These are phyloP conservation scores for Gymnocephalus cernua DNA, from an alignment of 2,113 vertebrate species.

Conservation along the genomic window DNA sequence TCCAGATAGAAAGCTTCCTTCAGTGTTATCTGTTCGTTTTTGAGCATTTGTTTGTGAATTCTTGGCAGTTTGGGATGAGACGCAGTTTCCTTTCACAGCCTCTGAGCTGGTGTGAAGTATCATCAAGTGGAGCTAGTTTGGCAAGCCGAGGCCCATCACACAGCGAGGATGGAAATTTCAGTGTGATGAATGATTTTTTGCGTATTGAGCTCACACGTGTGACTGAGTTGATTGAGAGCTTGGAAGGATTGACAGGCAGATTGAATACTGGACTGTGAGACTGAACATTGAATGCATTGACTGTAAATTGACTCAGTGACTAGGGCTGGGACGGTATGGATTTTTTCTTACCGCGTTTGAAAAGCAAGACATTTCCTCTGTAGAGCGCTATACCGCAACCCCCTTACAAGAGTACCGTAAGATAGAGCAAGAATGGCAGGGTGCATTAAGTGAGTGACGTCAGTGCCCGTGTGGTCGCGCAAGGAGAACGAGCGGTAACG, in stretches of 20 bases:
- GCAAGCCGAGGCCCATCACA: slow-evolving; percentile 32
- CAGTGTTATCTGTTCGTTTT: slow-evolving; percentile 24
- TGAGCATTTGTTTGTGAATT: slow-evolving; percentile 51
- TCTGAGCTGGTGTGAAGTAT: slow-evolving; percentile 64
- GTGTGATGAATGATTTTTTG: slow-evolving; percentile 61
- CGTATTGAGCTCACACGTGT: slow-evolving; percentile 51
- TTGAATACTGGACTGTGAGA: slow-evolving; percentile 54
- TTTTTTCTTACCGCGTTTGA: too few species aligned
- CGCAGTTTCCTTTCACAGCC: slow-evolving; percentile 56
- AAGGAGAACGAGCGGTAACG: too few species aligned
- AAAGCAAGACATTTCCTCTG: too few species aligned
- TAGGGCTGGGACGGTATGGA: too few species aligned
- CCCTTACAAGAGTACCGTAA: too few species aligned
- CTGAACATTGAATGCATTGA: slow-evolving; percentile 50
- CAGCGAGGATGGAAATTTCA: slow-evolving; percentile 37
- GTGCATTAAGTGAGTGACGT: too few species aligned
- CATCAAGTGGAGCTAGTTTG: slow-evolving; percentile 53
- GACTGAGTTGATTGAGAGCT: slow-evolving; percentile 62
- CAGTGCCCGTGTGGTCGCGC: too few species aligned
- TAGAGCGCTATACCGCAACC: too few species aligned
- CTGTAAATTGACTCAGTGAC: slow-evolving; percentile 44
- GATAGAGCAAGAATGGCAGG: too few species aligned
- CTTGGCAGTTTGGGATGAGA: slow-evolving; percentile 50
- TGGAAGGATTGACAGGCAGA: slow-evolving; percentile 51
- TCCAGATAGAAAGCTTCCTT: slow-evolving; percentile 32